phyloP scores from a whole-genome alignment of 2,797 vertebrate genomes.

The Neomorphus geoffroyi region DNA sequence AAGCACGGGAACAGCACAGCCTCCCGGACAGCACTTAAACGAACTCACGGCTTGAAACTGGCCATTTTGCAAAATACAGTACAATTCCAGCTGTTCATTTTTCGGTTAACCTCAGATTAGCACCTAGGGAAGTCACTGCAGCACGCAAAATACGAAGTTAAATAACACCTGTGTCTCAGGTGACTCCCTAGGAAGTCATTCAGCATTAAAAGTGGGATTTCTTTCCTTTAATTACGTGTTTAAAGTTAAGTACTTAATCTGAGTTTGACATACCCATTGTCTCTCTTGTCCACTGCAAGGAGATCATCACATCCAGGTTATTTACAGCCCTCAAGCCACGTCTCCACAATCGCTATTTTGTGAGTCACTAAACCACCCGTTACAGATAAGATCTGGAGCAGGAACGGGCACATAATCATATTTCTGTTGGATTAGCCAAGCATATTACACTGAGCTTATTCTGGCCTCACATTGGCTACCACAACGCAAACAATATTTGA shows the following conservation, averaged over 20 bases:
- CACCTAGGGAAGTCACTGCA: not conserved
- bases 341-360: not conserved
- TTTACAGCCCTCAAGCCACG: not conserved
- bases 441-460: not conserved
- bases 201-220: not conserved
- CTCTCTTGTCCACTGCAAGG: not conserved
- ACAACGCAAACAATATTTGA: constrained; percentile 32
- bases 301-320: not conserved
- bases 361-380: not conserved
- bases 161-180: not conserved
- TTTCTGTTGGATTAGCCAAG: constrained; percentile 37
- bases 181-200: not conserved
- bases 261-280: not conserved
- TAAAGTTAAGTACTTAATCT: not conserved
- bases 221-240: not conserved
- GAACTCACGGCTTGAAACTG: not conserved
- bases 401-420: not conserved
- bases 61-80: not conserved
- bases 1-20: constrained; percentile 20
- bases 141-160: not conserved
- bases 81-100: not conserved
- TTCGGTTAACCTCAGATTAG: not conserved
- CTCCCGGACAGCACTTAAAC: not conserved
- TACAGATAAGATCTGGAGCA: not conserved
- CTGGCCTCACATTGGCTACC: not conserved